Base-by-base conservation (phyloP, 2,797 vertebrate species). In the Poecilia wingei region DNA sequence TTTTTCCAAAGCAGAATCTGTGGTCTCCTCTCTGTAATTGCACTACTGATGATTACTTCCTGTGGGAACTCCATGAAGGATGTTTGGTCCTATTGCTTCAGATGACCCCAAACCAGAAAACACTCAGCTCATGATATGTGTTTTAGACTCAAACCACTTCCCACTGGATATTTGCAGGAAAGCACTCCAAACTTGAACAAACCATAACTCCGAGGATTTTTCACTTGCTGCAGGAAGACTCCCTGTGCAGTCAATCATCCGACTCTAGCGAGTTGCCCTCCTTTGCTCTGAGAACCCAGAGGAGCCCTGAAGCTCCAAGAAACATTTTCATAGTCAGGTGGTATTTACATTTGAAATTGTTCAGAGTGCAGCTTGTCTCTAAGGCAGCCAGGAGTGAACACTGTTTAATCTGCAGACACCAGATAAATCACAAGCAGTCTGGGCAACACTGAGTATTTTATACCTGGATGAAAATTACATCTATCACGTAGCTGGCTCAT, bases 81-180 rank as follows among this genome's bases (percentile, higher is more conserved):
- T 92, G 94, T 92, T 92, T 91, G 92, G 93, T 94, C 94, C 94
- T 95, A 93, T 94, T 92, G 95, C 93, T 93, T 92, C 82, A 90
- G 90, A 92, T 94, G 95, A 95, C 92, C 95, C 93, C 85, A 89
- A 94, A 94, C 94, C 94, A 95, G 76, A 95, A 70, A 94, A 94
- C 45, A 94, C 91, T 90, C 93, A 93, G 86, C 88, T 94, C 89
- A 91, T 95, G 93, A 96, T 95, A 94, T 94, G 93, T 93, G 90
- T 83, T 93, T 90, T 92, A 88, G 91, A 90, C 91, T 92, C 81
- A 64, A 92, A 93, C 88, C 82, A 74, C 87, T 96, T 94, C 93
- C 93, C 81, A 88, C 92, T 91, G 92, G 79, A 88, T 86, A 85
- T 78, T 92, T 91, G 86, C 80, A 88, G 64, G 64, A 36, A 68